Evolutionary conservation across 2,113 vertebrate species (phyloP).

Genomic region (Heloderma charlesbogerti): DNA sequence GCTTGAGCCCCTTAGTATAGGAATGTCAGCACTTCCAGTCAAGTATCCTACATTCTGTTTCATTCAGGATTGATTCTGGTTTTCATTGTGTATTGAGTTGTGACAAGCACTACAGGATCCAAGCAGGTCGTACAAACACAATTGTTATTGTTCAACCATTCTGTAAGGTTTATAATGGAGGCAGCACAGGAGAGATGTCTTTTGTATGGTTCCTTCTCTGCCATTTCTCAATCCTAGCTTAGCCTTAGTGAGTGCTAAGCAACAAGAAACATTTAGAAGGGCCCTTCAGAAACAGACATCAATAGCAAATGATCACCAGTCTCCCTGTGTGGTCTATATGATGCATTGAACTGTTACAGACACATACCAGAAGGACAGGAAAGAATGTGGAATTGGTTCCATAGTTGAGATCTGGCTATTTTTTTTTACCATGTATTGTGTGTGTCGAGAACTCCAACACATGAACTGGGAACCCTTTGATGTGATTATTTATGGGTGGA

Average conservation of each 20-base stretch:
- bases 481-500: not conserved
- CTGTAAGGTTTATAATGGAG: not conserved
- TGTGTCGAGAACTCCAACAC: not conserved
- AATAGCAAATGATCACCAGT: not conserved
- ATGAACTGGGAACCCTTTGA: constrained; percentile 3
- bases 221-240: not conserved
- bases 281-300: not conserved
- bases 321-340: constrained; percentile 28
- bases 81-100: not conserved
- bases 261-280: not conserved
- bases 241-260: rapidly evolving
- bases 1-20: too few species aligned
- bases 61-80: not conserved
- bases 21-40: not conserved
- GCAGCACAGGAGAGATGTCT: not conserved
- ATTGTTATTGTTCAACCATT: too few species aligned
- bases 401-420: constrained; percentile 25
- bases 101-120: not conserved
- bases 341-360: constrained; percentile 27
- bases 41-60: not conserved
- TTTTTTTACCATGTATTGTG: constrained; percentile 13
- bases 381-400: constrained; percentile 54
- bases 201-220: not conserved
- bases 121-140: not conserved
- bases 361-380: constrained; percentile 9